Base-by-base conservation (phyloP, 1,140 invertebrate species). In the Popillia japonica region DNA sequence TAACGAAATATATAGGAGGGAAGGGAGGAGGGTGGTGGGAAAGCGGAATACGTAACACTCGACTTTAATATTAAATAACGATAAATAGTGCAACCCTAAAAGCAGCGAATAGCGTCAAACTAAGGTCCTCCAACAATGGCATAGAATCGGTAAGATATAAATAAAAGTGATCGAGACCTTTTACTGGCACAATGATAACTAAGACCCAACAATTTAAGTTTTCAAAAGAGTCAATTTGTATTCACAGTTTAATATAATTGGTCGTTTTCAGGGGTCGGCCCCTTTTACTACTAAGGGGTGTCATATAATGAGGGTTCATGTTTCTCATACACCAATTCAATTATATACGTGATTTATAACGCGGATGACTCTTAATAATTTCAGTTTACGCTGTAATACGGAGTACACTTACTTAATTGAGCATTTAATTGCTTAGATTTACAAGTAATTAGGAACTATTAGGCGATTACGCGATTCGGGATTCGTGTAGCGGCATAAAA, bases 221-320 rank as follows among this genome's bases (percentile, higher is more conserved):
- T 83, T 81, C 42, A 83, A 83, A 83, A 82, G 81, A 83, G 83
- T 83, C 83, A 83, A 83, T 83, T 83, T 83, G 83, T 83, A 83
- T 83, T 83, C 83, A 83, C 78, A 81, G 82, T 81, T 83, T 81
- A 82, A 81, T 83, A 83, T 83, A 83, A 83, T 83, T 83, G 82
- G 82, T 78, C 81, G 77, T 80, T 80, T 48, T n/a, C 27, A 75
- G 22, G 68, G 75, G 78, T 41, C 27, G 78, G 40, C 22, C 76
- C 75, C 59, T n/a, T n/a, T n/a, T n/a, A n/a, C n/a, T 61, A 74
- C 74, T 76, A 44, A 76, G 59, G 74, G 74, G 75, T 61, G 72
- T 75, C 79, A 78, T 81, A 81, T 80, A 80, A 82, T 82, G 79
- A 82, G 81, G 81, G 81, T 76, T 72, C 78, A 79, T 82, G 81